Base-by-base conservation (phyloP, 2,113 vertebrate genomes). In the Pipra filicauda region DNA sequence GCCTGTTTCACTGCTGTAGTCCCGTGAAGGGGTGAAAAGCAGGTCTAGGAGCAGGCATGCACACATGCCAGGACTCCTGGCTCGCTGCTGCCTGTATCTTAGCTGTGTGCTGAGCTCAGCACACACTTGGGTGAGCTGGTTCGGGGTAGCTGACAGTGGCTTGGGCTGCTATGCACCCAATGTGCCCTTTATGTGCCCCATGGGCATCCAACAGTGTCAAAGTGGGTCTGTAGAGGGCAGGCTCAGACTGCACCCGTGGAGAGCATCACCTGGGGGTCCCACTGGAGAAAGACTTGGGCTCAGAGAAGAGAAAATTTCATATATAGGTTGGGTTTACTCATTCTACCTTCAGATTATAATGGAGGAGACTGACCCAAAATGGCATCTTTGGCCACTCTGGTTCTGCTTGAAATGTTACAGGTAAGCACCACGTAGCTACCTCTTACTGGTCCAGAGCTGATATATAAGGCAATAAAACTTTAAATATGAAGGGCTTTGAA, bases 61-160 rank as follows among this genome's bases (percentile, higher is more conserved):
- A 19, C 0, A 0, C 1, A 1, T 2, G 2, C n/a, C 30, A 54
- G 15, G 11, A n/a, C 15, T 28, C 19, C 19, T 44, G 59, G 23
- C 37, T 61, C 0, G 0, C 33, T 55, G 62, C 43, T 67, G 57
- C 78, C 37, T 51, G 5, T n/a, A 2, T 7, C 33, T 26, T 33
- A 39, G 33, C 57, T 64, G 15, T 43, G 18, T 14, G 21, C 22
- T 43, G 43, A 35, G 41, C 41, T 61, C 5, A 1, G 51, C 2
- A 5, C 6, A 11, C 13, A 3, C 59, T 33, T 39, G 62, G 19
- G 15, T 54, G 62, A 19, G 24, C 0, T 54, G 28, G 7, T 35
- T 78, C 33, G 27, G 39, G 22, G 48, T 46, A 58, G 37, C 46
- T 67, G 59, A 20, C 1, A 1, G 20, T 73, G 85, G 4, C 33